These are phyloP conservation scores for Stigmatopora argus DNA, from an alignment of 2,113 vertebrate species.

Conservation along the genomic window DNA sequence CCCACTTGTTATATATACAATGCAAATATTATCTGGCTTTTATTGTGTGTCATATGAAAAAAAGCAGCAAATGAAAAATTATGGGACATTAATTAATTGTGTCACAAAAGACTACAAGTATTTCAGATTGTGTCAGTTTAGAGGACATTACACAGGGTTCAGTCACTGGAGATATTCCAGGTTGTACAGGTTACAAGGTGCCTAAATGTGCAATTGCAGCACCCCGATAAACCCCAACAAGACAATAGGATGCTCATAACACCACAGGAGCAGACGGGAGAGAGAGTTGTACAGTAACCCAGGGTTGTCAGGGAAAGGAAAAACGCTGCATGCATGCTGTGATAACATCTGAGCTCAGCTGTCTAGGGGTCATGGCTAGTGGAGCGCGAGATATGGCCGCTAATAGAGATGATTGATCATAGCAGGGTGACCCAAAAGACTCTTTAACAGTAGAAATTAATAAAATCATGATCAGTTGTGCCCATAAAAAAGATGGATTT, in stretches of 20 bases:
- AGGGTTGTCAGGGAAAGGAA: conserved; percentile 47
- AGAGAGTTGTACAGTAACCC: conserved; percentile 30
- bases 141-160: conserved; percentile 1
- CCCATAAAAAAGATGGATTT: conserved; percentile 25
- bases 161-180: conserved; percentile 20
- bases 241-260: conserved; percentile 35
- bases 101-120: neutral
- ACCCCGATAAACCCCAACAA: conserved; percentile 39
- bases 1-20: too few relatives aligned
- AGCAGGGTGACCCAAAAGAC: conserved; percentile 25
- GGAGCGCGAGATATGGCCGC: conserved; percentile 58
- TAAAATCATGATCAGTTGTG: conserved; percentile 50
- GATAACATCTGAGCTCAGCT: conserved; percentile 67
- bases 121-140: neutral
- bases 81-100: neutral
- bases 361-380: conserved; percentile 62
- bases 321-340: conserved; percentile 33
- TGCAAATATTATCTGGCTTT: too few relatives aligned
- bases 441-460: conserved; percentile 55
- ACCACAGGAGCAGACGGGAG: conserved; percentile 36
- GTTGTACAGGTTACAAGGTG: conserved; percentile 38
- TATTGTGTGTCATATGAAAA: neutral
- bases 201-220: conserved; percentile 31
- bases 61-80: neutral
- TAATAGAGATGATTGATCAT: conserved; percentile 70